Percentiles rank a stretch among this genome's conserved stretches.
Conservation (phyloP, 2,888 invertebrate genomes). For the Panzeria rudis region DNA sequence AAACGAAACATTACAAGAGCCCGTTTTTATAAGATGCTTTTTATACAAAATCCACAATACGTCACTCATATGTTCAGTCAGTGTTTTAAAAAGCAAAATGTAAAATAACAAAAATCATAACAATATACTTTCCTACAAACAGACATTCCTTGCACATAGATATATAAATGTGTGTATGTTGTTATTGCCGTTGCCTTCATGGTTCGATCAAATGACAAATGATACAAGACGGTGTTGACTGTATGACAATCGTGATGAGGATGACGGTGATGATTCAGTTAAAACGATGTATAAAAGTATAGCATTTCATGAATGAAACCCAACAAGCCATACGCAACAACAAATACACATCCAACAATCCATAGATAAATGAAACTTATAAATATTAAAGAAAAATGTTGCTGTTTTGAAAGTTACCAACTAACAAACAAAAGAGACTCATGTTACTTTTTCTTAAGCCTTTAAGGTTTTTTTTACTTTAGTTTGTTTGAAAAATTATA, state of each 20-base stretch:
- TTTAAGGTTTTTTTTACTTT: constrained; percentile 45
- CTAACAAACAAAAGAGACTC: constrained; percentile 48
- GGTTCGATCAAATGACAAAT: constrained; percentile 71
- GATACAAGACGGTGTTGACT: constrained; percentile 71
- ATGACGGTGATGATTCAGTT: constrained; percentile 71
- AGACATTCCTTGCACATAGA: constrained; percentile 25
- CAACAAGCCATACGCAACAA: constrained; percentile 49
- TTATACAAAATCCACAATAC: constrained; percentile 54
- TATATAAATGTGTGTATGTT: neutral
- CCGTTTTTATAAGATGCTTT: constrained; percentile 41
- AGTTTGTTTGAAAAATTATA: constrained; percentile 28
- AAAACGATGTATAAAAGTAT: constrained; percentile 64
- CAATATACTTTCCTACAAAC: constrained; percentile 20
- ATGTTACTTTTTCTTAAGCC: constrained; percentile 52
- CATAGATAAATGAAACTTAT: constrained; percentile 23
- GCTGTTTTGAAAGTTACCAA: constrained; percentile 56
- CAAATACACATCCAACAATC: neutral
- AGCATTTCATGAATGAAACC: constrained; percentile 71
- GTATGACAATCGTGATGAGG: constrained; percentile 68
- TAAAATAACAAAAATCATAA: constrained; percentile 37
- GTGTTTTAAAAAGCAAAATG: constrained; percentile 41
- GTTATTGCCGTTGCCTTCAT: constrained; percentile 58
- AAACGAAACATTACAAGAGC: constrained; percentile 46
- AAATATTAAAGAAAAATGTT: constrained; percentile 24
- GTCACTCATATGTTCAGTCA: constrained; percentile 68